Percentiles rank a stretch among this genome's conserved stretches.
Evolutionary conservation across 2,888 invertebrate genomes (phyloP).

Genomic region (Pollenia labialis): DNA sequence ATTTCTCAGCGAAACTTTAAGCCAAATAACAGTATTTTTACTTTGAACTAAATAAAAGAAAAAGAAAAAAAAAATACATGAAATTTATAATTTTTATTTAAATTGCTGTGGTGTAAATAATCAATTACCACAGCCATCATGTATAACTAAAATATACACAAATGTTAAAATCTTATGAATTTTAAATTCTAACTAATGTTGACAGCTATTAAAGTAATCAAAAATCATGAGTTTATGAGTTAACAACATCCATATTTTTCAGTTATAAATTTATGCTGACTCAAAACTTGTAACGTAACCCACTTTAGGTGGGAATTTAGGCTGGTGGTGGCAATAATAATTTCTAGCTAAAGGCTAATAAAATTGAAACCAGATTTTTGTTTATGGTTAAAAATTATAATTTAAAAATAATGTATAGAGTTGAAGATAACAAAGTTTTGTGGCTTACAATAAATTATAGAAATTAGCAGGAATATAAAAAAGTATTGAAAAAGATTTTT

Average conservation of each 20-base stretch:
- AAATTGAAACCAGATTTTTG: constrained; percentile 10
- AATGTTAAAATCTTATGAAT: constrained; percentile 1
- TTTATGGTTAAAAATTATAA: background rate
- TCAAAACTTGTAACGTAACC: constrained; percentile 32
- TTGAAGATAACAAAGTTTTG: too few species aligned
- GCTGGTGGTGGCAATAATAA: background rate
- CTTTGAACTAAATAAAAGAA: background rate
- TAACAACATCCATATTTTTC: background rate
- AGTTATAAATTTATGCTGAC: constrained; percentile 1
- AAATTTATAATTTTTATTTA: constrained; percentile 7
- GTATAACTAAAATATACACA: background rate
- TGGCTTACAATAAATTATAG: constrained; percentile 2
- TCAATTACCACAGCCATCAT: constrained; percentile 53
- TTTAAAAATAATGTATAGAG: too few species aligned
- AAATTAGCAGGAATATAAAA: constrained; percentile 2
- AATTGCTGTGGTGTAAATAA: constrained; percentile 61
- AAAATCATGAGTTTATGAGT: constrained; percentile 7
- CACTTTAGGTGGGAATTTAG: constrained; percentile 39
- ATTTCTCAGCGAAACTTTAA: constrained; percentile 45
- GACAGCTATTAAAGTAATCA: constrained; percentile 63
- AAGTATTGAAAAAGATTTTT: background rate
- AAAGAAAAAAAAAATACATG: background rate
- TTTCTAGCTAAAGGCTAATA: constrained; percentile 1
- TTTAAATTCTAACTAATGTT: constrained; percentile 34
- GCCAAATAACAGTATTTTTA: constrained; percentile 30